Evolutionary conservation across 1,140 invertebrate species (phyloP).

Genomic region (Drosophila navojoa): DNA sequence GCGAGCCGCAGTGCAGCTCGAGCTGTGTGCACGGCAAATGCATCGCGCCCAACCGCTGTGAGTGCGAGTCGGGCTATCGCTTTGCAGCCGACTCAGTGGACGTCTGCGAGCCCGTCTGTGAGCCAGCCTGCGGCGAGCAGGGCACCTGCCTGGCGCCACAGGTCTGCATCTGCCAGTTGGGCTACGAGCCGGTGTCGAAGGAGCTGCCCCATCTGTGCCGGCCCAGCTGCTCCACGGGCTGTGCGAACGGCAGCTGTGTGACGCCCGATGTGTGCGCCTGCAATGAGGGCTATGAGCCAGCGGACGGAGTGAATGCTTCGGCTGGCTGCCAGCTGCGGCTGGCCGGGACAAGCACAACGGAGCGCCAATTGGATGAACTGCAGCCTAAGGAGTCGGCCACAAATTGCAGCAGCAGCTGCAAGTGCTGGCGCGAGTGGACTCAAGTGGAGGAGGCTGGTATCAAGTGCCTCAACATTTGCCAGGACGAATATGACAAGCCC

Average conservation of each 20-base stretch:
- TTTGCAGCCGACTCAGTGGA: conserved; percentile 28
- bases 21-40: conserved; percentile 84
- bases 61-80: conserved; percentile 86
- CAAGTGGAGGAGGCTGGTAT: not conserved
- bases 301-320: not conserved
- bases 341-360: not conserved
- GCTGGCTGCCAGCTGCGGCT: conserved; percentile 19
- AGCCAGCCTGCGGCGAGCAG: conserved; percentile 74
- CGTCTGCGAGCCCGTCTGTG: conserved; percentile 84
- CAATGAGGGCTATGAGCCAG: conserved; percentile 85
- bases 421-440: conserved; percentile 44
- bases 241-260: conserved; percentile 82
- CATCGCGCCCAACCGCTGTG: conserved; percentile 84
- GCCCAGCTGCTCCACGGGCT: conserved; percentile 44
- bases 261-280: conserved; percentile 85
- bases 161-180: conserved; percentile 86
- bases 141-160: conserved; percentile 54
- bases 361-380: not conserved
- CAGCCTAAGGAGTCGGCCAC: not conserved
- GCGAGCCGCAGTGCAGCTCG: conserved; percentile 56
- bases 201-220: conserved; percentile 65
- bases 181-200: conserved; percentile 82
- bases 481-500: conserved; percentile 37
- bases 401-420: conserved; percentile 38
- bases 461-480: conserved; percentile 47